phyloP scores from a whole-genome alignment of 1,140 invertebrate species.

The Bombus superbus region DNA sequence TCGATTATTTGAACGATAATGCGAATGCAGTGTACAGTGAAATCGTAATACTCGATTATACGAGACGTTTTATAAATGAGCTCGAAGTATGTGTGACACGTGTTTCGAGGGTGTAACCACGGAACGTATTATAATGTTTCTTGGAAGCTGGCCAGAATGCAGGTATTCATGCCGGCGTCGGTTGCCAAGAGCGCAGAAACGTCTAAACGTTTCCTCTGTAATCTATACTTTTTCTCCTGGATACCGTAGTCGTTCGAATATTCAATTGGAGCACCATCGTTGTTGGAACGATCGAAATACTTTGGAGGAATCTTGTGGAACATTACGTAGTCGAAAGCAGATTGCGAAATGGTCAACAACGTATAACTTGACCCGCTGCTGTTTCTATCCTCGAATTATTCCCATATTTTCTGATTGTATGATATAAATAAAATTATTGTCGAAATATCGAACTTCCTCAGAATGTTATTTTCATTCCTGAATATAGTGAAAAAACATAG shows the following conservation, averaged over 20 bases:
- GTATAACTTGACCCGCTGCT: neutral
- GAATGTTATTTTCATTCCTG: neutral
- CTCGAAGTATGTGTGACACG: conserved; percentile 50
- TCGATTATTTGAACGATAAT: conserved; percentile 26
- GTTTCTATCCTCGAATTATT: neutral
- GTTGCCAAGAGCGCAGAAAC: conserved; percentile 42
- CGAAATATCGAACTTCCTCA: neutral
- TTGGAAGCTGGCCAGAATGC: conserved; percentile 54
- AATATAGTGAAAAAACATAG: too few relatives aligned
- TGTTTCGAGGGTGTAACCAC: conserved; percentile 59
- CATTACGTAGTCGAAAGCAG: neutral
- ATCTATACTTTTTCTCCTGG: conserved; percentile 32
- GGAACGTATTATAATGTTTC: conserved; percentile 65
- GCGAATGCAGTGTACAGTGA: neutral
- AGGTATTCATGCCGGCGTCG: conserved; percentile 42
- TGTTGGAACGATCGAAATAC: conserved; percentile 12
- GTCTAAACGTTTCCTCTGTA: conserved; percentile 44
- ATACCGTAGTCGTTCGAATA: neutral
- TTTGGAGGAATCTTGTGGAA: neutral
- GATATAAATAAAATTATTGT: neutral
- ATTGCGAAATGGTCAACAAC: neutral
- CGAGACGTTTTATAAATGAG: conserved; percentile 57
- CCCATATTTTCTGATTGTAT: neutral
- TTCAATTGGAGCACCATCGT: conserved; percentile 45
- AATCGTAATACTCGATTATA: conserved; percentile 35